These are phyloP conservation scores for Drosophila pseudoobscura DNA, from an alignment of 1,140 invertebrate species.

Conservation along the genomic window DNA sequence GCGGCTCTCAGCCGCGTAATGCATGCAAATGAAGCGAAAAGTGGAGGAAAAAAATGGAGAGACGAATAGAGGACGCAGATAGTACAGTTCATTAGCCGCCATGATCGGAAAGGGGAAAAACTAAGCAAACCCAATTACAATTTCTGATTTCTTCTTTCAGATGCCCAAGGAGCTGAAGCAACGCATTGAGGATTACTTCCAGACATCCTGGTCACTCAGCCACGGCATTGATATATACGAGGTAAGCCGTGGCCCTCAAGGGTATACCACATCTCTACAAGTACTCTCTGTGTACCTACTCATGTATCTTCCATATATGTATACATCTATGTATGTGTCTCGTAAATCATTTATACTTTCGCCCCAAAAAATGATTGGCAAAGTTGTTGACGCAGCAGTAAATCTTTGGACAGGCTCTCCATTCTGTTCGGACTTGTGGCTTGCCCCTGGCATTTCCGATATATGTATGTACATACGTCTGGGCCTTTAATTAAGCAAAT, in stretches of 20 bases:
- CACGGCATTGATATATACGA: constrained; percentile 99
- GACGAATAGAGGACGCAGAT: neutral
- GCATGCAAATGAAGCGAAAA: constrained; percentile 64
- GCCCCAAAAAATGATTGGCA: constrained; percentile 33
- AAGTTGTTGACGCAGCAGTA: constrained; percentile 58
- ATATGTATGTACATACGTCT: constrained; percentile 24
- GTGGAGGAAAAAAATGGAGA: neutral
- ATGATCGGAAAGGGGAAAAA: constrained; percentile 17
- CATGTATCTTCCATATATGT: neutral
- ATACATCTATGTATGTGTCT: constrained; percentile 17
- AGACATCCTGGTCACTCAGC: constrained; percentile 99
- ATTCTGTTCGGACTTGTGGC: constrained; percentile 15
- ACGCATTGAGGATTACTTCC: constrained; percentile 99
- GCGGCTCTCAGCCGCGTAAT: constrained; percentile 40
- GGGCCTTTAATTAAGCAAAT: constrained; percentile 76
- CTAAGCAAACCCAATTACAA: constrained; percentile 22
- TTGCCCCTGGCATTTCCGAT: constrained; percentile 32
- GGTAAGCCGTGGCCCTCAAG: constrained; percentile 84
- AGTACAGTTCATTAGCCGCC: constrained; percentile 38
- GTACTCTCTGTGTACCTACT: neutral
- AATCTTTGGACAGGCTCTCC: constrained; percentile 17
- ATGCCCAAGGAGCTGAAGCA: constrained; percentile 97
- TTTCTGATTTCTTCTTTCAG: constrained; percentile 84
- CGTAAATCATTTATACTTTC: constrained; percentile 53
- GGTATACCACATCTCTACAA: constrained; percentile 8